These are phyloP conservation scores for Centropristis striata DNA, from an alignment of 2,113 vertebrate genomes.

Conservation along the genomic window DNA sequence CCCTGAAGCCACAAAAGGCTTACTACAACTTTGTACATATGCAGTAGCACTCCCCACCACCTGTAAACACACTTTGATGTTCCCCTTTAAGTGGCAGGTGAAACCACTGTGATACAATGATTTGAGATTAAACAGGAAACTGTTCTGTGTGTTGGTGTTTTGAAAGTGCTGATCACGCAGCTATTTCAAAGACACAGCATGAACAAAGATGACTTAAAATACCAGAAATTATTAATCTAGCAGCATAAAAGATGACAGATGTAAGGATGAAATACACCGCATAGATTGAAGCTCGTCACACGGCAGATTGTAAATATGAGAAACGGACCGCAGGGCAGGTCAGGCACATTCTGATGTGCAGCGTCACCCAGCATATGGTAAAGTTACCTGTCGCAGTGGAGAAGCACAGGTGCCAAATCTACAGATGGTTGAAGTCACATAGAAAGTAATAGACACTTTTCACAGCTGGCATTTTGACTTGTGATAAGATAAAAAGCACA, in stretches of 20 bases:
- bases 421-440: conserved; percentile 34
- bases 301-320: conserved; percentile 15
- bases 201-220: conserved; percentile 21
- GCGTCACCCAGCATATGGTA: conserved; percentile 35
- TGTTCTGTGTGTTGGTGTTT: not conserved
- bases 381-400: conserved; percentile 2
- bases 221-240: conserved; percentile 5
- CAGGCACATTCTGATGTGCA: conserved; percentile 26
- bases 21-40: not conserved
- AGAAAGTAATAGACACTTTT: conserved; percentile 5
- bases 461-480: conserved; percentile 26
- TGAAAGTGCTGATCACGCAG: conserved; percentile 6
- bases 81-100: conserved; percentile 10
- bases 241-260: conserved; percentile 26
- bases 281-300: not conserved
- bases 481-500: conserved; percentile 7
- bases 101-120: conserved; percentile 21
- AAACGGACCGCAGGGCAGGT: conserved; percentile 17
- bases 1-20: conserved; percentile 15
- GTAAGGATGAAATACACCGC: conserved; percentile 11
- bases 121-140: conserved; percentile 17
- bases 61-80: conserved; percentile 28
- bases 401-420: conserved; percentile 1
- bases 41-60: not conserved
- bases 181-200: conserved; percentile 2